Evolutionary conservation across 2,888 invertebrate genomes (phyloP), one percentile per base, ranked within the genome.

Genomic region (Drosophila peninsularis): DNA sequence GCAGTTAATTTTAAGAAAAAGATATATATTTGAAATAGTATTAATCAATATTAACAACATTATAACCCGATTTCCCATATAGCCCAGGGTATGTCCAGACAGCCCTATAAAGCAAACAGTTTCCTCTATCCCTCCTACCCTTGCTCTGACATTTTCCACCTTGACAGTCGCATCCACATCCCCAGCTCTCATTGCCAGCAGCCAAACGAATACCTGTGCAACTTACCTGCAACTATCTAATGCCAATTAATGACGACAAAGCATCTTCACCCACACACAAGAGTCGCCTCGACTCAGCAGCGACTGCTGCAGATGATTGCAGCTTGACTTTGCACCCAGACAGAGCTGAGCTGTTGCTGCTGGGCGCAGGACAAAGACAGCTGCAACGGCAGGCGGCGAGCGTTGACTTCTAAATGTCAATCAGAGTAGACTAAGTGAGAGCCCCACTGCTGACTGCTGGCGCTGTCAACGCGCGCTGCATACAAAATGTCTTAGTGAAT

Each of bases 341-440:
- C 21, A 5, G 34, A 9, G 45, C 2, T 9, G n/a, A 24, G 24
- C 10, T 17, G 39, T 3, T 17, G 37, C 17, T 19, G 42, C 42
- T 42, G 42, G 14, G 3, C 52, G 62, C 64, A 73, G 80, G 84
- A 71, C 87, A 83, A 83, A 70, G 81, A 45, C 80, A 62, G 45
- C 72, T 54, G 57, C 63, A 63, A 44, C 61, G 53, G 58, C 54
- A 61, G 58, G n/a, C 9, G 54, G 75, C 70, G 68, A 83, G 67
- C 89, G 70, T 83, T 83, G 83, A 83, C 83, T 83, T 89, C 81
- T 89, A 80, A 83, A 87, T 83, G 87, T 86, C 83, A 83, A 89
- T 83, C 89, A 89, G 71, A 65, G 77, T 55, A 37, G 55, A 52
- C 56, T 53, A n/a, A 37, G 34, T 14, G 36, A 50, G 34, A 36